Percentiles rank a stretch among this genome's conserved stretches.
Conservation (phyloP, 1,140 invertebrate genomes). For the Bombus vancouverensis region DNA sequence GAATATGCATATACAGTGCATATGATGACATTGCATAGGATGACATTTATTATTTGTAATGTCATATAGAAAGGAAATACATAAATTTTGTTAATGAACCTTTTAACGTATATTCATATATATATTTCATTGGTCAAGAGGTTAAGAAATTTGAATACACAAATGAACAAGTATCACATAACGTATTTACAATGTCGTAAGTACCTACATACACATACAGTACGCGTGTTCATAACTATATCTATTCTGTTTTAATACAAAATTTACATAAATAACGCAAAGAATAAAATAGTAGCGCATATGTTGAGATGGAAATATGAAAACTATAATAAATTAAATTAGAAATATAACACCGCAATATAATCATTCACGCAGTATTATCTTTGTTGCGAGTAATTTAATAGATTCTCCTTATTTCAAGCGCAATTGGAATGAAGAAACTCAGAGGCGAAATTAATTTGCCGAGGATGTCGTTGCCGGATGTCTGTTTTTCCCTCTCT, state of each 20-base stretch:
- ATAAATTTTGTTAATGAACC: no score
- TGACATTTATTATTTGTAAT: no score
- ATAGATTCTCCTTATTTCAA: neutral
- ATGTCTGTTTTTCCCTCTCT: neutral
- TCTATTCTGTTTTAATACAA: neutral
- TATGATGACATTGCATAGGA: no score
- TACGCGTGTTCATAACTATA: neutral
- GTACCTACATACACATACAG: no score
- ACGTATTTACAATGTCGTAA: no score
- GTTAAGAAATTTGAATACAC: no score
- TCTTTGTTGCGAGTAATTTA: neutral
- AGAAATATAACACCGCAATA: neutral
- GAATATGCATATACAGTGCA: no score
- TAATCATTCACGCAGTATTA: neutral
- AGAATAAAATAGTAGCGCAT: neutral
- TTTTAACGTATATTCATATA: no score
- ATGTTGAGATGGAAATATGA: neutral
- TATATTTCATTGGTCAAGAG: no score
- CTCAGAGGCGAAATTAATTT: neutral
- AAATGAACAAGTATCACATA: no score
- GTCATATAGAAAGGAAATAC: no score
- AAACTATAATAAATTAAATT: neutral
- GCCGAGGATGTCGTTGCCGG: neutral
- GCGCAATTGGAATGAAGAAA: neutral
- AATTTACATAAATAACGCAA: neutral